phyloP scores from a whole-genome alignment of 2,797 vertebrate genomes.

The Cuculus canorus region DNA sequence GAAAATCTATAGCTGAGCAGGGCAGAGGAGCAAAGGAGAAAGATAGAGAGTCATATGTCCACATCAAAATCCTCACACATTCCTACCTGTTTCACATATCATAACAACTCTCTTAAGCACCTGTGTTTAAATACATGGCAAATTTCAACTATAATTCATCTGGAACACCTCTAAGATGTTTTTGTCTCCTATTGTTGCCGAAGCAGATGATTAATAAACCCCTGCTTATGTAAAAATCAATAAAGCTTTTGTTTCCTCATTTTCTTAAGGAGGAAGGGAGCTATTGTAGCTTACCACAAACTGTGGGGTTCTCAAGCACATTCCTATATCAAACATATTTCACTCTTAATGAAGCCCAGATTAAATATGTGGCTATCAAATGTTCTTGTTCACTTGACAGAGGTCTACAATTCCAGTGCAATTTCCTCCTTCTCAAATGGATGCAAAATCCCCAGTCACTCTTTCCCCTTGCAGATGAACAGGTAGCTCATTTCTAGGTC shows the following conservation, averaged over 20 bases:
- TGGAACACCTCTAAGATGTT: neutral
- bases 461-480: neutral
- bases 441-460: neutral
- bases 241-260: slow-evolving; percentile 17
- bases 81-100: neutral
- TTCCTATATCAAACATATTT: neutral
- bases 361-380: neutral
- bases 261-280: neutral
- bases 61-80: neutral
- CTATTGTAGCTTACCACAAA: neutral
- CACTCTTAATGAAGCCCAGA: neutral
- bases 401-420: neutral
- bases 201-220: neutral
- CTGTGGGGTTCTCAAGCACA: neutral
- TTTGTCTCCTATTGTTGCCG: neutral
- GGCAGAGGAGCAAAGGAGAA: neutral
- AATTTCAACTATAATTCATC: neutral
- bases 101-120: neutral
- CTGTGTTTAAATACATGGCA: neutral
- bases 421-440: neutral
- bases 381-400: neutral
- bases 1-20: neutral
- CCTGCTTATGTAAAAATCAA: neutral
- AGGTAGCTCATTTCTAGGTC: neutral
- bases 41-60: neutral